Evolutionary conservation across 2,888 invertebrate genomes (phyloP).

Genomic region (Mesorhabditis sp.): DNA sequence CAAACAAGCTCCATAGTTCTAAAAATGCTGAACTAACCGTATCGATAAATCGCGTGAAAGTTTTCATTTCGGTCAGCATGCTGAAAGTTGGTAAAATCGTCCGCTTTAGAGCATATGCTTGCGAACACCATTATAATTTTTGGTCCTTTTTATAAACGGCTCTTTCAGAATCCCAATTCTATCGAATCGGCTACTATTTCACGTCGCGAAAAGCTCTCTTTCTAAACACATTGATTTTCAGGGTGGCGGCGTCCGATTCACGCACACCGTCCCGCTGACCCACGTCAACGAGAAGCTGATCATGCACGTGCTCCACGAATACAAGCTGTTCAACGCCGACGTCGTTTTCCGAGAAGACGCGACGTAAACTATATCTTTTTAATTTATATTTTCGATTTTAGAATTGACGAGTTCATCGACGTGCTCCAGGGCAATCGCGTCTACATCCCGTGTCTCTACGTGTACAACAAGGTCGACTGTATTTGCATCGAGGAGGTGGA

Average conservation of each 20-base stretch:
- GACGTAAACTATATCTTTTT: conserved; percentile 64
- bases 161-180: too few relatives aligned
- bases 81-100: too few relatives aligned
- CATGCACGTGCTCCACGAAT: conserved; percentile 94
- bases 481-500: conserved; percentile 79
- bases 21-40: too few relatives aligned
- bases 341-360: conserved; percentile 93
- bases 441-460: conserved; percentile 90
- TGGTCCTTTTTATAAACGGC: too few relatives aligned
- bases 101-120: too few relatives aligned
- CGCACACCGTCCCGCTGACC: conserved; percentile 86
- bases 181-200: too few relatives aligned
- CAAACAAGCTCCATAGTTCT: too few relatives aligned
- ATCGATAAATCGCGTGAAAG: too few relatives aligned
- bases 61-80: too few relatives aligned
- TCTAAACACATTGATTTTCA: conserved; percentile 9
- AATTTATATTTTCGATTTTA: conserved; percentile 19
- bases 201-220: too few relatives aligned
- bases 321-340: conserved; percentile 72
- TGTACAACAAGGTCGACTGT: conserved; percentile 99
- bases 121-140: too few relatives aligned
- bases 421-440: conserved; percentile 69
- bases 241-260: conserved; percentile 86
- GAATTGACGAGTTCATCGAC: conserved; percentile 87
- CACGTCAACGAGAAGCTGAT: conserved; percentile 93